Base-by-base conservation (phyloP, 2,797 vertebrate genomes). In the Chloroceryle inda region DNA sequence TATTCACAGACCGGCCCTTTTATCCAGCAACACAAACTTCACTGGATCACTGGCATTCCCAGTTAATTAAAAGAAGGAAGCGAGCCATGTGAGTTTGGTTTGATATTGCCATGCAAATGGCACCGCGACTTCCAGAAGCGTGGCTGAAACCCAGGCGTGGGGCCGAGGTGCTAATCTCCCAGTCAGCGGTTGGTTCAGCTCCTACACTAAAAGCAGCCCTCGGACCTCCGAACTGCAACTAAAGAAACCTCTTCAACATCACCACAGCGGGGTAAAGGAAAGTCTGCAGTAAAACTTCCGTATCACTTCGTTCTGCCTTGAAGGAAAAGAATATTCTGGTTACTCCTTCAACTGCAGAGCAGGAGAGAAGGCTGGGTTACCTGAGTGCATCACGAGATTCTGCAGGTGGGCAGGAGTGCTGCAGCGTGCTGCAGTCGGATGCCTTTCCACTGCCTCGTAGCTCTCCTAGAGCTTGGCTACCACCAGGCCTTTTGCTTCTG, bases 11-110 rank as follows among this genome's bases (percentile, higher is more conserved):
- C 96, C 95, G 3, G 96, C 95, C 94, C 97, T 97, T 96, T 96
- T 95, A 96, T 97, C 97, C 97, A 95, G 97, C 93, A 94, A 85
- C 88, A 95, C 97, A 96, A 96, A 96, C 93, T 96, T 96, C 96
- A 90, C 94, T 95, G 90, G 93, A 81, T 96, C 97, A 84, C 92
- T 96, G 97, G 96, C 94, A 89, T 97, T 97, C 96, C 97, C 91
- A 82, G 94, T 97, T 97, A 92, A 97, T 98, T 97, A 96, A 95
- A 96, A 94, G 95, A 94, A 96, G 94, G 89, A 93, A 96, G 94
- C 88, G 95, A 90, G 96, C 92, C 85, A 84, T 85, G 92, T 94
- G 96, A 97, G 91, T 97, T 97, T 69, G 94, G 95, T 96, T 94
- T 89, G 74, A 93, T 93, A 94, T 85, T 96, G 93, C 93, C 96